Evolutionary conservation across 2,888 invertebrate species (phyloP).

Genomic region (Campoplex nolae): DNA sequence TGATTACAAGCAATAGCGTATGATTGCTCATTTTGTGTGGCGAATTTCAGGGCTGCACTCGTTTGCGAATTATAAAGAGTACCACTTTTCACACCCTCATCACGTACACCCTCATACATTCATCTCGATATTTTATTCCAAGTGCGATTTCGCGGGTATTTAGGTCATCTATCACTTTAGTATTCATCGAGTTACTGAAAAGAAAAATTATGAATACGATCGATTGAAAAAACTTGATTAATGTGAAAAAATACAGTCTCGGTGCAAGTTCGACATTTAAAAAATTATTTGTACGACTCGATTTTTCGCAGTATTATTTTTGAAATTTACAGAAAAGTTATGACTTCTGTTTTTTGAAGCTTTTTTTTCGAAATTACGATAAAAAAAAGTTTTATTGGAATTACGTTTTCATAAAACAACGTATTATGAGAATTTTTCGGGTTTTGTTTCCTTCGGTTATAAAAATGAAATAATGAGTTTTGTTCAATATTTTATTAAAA

Average conservation of each 20-base stretch:
- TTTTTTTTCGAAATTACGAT: not conserved
- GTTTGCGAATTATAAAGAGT: constrained; percentile 4
- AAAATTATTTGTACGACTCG: not conserved
- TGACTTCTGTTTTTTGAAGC: not conserved
- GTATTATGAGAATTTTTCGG: too few relatives aligned
- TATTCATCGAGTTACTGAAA: not conserved
- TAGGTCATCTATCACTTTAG: not conserved
- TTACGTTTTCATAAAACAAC: too few relatives aligned
- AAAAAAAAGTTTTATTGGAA: not conserved
- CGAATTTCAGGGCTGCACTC: not conserved
- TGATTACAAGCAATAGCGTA: not conserved
- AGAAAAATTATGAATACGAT: not conserved
- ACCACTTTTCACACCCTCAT: not conserved
- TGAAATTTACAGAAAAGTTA: not conserved
- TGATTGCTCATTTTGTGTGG: not conserved
- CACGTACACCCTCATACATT: not conserved
- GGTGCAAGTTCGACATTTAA: not conserved
- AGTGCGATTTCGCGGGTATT: not conserved
- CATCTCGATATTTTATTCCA: not conserved
- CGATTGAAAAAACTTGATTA: not conserved
- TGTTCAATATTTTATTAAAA: not conserved
- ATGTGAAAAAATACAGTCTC: not conserved
- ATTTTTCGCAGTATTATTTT: not conserved
- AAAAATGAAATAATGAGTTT: not conserved
- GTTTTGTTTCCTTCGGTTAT: too few relatives aligned